Evolutionary conservation across 2,797 vertebrate genomes (phyloP).

Genomic region (Pelodytes ibericus): DNA sequence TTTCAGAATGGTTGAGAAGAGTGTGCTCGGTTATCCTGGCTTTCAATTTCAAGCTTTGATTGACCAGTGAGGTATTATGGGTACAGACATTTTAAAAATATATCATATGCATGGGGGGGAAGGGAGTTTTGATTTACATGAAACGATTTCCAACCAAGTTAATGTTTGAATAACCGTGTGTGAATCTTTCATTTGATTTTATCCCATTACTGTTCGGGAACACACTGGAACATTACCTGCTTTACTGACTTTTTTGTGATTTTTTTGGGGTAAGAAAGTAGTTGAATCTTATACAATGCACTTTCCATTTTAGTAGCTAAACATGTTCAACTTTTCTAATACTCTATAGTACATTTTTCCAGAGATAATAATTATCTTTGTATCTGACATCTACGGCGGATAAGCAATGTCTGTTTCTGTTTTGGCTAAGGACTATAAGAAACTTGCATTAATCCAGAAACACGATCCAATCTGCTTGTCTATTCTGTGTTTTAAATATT

Average conservation of each 20-base stretch:
- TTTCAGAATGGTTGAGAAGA: background rate
- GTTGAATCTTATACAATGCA: background rate
- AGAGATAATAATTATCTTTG: too few species aligned
- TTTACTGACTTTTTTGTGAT: background rate
- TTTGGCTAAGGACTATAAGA: too few species aligned
- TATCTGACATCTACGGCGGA: too few species aligned
- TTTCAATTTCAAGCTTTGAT: slow-evolving; percentile 33
- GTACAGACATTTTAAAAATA: slow-evolving; percentile 6
- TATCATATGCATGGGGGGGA: background rate
- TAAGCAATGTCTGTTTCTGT: too few species aligned
- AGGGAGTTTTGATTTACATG: slow-evolving; percentile 18
- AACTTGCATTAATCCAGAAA: too few species aligned
- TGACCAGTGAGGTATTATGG: slow-evolving; percentile 1
- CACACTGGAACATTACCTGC: background rate
- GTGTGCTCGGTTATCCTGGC: background rate
- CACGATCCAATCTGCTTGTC: too few species aligned
- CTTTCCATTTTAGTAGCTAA: slow-evolving; percentile 12
- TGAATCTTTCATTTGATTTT: slow-evolving; percentile 7
- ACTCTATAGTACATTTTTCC: too few species aligned
- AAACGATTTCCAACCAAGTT: slow-evolving; percentile 17
- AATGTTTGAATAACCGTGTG: background rate
- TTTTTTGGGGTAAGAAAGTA: background rate
- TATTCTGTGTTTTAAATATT: too few species aligned
- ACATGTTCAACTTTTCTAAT: too few species aligned
- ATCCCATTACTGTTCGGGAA: background rate